These are phyloP conservation scores for Epizoanthus fatuus DNA, from an alignment of 92 coral and sea anemone genomes.

Conservation along the genomic window DNA sequence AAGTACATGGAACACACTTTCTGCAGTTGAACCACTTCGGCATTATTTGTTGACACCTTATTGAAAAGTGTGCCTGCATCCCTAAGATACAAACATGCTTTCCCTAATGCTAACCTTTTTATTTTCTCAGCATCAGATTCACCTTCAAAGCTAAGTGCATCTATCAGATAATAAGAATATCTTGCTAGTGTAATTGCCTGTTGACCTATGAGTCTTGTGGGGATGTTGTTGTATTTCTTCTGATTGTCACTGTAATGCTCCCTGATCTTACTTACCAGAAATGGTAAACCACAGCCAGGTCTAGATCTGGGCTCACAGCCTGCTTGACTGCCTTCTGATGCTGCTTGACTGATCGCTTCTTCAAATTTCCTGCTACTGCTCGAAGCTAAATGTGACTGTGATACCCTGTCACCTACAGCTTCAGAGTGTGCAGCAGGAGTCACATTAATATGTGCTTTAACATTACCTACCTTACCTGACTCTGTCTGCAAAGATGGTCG, in stretches of 20 bases:
- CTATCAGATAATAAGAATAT: constrained; percentile 28
- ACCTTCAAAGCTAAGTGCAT: constrained; percentile 18
- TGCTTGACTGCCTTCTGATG: neutral
- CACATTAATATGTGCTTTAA: neutral
- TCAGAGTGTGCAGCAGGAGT: neutral
- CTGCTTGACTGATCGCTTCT: neutral
- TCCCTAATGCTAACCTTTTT: constrained; percentile 31
- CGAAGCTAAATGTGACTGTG: neutral
- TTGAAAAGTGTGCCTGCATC: constrained; percentile 59
- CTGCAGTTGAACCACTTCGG: constrained; percentile 34
- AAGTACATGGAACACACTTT: constrained; percentile 43
- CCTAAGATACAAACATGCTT: constrained; percentile 27
- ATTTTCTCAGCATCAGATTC: constrained; percentile 45
- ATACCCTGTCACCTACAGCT: neutral
- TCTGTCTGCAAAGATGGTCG: too few species aligned
- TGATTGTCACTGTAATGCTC: constrained; percentile 44
- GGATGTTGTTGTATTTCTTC: constrained; percentile 40
- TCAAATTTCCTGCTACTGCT: neutral
- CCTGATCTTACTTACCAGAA: constrained; percentile 31
- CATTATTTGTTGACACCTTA: constrained; percentile 25
- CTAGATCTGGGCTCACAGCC: neutral
- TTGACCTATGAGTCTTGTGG: constrained; percentile 45
- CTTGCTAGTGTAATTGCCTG: constrained; percentile 53
- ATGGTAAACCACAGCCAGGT: constrained; percentile 51
- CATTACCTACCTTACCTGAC: neutral